A percentile compares a stretch with the other conserved stretches of the same genome.
Evolutionary conservation across 2,888 invertebrate species (phyloP).

Genomic region (Pilophorus perplexus): DNA sequence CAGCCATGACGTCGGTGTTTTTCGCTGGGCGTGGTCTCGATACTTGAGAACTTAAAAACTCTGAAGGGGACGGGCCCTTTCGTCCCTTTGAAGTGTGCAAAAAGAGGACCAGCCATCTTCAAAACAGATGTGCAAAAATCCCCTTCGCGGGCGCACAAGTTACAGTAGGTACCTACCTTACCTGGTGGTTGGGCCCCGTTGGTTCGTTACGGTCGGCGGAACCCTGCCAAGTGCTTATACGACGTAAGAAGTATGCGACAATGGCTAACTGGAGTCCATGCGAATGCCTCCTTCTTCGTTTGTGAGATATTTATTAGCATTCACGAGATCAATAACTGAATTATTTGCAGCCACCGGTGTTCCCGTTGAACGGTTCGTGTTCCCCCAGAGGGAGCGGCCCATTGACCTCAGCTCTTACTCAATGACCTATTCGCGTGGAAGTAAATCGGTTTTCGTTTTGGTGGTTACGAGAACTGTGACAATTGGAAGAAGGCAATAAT

Average conservation of each 20-base stretch:
- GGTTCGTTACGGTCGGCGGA: slow-evolving; percentile 36
- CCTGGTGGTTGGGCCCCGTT: slow-evolving; percentile 24
- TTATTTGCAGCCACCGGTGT: slow-evolving; percentile 11
- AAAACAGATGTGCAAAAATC: slow-evolving; percentile 32
- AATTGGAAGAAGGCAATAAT: too few species aligned
- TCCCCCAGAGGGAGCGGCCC: background rate
- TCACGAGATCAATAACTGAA: slow-evolving; percentile 18
- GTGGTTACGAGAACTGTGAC: too few species aligned
- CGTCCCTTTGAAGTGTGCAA: slow-evolving; percentile 34
- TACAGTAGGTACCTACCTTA: slow-evolving; percentile 34
- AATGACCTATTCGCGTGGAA: too few species aligned
- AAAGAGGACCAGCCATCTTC: slow-evolving; percentile 40
- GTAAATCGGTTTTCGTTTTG: too few species aligned
- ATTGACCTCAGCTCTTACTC: background rate
- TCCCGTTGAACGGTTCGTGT: slow-evolving; percentile 7
- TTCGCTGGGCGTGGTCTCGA: slow-evolving; percentile 32
- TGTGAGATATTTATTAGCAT: slow-evolving; percentile 24
- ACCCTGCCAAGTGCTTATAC: slow-evolving; percentile 37
- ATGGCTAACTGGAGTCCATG: slow-evolving; percentile 16
- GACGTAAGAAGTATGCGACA: slow-evolving; percentile 3
- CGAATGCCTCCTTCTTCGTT: background rate
- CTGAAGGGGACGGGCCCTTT: slow-evolving; percentile 11
- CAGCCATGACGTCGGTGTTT: slow-evolving; percentile 34
- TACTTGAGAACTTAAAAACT: slow-evolving; percentile 29
- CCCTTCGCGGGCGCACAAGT: background rate